Percentiles rank a stretch among this genome's conserved stretches.
phyloP scores from a whole-genome alignment of 2,113 vertebrate genomes.

The Choloepus hoffmanni region DNA sequence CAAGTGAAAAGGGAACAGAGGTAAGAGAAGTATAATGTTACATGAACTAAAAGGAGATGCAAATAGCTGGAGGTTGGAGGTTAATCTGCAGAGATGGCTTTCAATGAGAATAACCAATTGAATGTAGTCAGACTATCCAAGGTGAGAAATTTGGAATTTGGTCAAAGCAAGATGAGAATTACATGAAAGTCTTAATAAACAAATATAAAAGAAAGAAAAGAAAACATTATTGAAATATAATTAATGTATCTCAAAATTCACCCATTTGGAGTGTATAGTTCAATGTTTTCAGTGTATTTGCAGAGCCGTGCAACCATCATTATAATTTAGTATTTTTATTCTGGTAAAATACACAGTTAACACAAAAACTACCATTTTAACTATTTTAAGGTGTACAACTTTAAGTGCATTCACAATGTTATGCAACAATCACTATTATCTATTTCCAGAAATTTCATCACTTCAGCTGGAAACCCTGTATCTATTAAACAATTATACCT shows the following conservation, averaged over 20 bases:
- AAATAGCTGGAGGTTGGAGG: accelerated
- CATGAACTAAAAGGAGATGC: not conserved
- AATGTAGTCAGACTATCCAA: not conserved
- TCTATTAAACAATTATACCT: not conserved
- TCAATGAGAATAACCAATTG: not conserved
- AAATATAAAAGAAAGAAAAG: not conserved
- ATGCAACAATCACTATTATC: not conserved
- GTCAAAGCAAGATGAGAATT: not conserved
- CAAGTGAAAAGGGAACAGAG: not conserved
- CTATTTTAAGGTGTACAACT: not conserved
- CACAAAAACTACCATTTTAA: not conserved
- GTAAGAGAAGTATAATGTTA: not conserved
- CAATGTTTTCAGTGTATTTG: not conserved
- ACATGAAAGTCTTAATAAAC: not conserved
- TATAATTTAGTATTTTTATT: not conserved
- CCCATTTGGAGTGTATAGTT: not conserved
- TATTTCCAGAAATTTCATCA: not conserved
- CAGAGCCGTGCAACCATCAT: not conserved
- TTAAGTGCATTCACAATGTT: not conserved
- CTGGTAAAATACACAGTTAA: not conserved
- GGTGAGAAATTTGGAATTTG: not conserved
- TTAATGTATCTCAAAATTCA: not conserved
- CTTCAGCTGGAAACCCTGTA: not conserved
- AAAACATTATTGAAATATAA: not conserved
- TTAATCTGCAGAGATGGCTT: not conserved